Conservation (phyloP, 2,113 vertebrate genomes). For the rabbit (Oryctolagus cuniculus) region mOryCun1.1 NC_091432.1:112360501-112361000, state of each 20-base stretch:
- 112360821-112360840: background rate
- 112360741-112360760: background rate
- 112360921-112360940: background rate
- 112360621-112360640: background rate
- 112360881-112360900: background rate
- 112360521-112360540: background rate
- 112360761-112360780: background rate
- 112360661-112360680: background rate
- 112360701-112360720: background rate
- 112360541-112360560: background rate
- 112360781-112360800: background rate
- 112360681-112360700: background rate
- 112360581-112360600: no score
- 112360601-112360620: fast-evolving
- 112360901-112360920: background rate
- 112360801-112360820: background rate
- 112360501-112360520: background rate
- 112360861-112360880: background rate
- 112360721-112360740: background rate
- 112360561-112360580: no score
- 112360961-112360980: background rate
- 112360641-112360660: background rate
- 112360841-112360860: background rate
- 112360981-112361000: background rate
- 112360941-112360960: background rate